Evolutionary conservation across 1,140 invertebrate genomes (phyloP).

Genomic region (Drosophila hydei): DNA sequence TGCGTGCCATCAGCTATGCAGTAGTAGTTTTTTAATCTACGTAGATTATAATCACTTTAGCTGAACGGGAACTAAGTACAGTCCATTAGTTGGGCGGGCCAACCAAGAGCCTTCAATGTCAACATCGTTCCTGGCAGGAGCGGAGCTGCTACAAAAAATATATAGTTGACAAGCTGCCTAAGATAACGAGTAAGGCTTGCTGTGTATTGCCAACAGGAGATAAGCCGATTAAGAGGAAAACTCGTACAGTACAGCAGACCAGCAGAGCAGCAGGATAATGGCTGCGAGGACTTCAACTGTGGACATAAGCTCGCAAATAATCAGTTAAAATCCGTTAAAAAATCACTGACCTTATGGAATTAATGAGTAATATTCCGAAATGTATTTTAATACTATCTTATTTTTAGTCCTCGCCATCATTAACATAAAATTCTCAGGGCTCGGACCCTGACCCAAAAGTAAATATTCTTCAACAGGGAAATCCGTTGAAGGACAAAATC

Average conservation of each 20-base stretch:
- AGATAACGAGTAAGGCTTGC: not conserved
- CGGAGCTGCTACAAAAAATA: not conserved
- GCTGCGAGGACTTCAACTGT: not conserved
- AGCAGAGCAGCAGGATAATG: not conserved
- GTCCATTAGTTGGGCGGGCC: conserved; percentile 7
- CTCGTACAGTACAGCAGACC: not conserved
- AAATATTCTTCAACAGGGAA: conserved; percentile 10
- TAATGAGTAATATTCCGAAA: too few relatives aligned
- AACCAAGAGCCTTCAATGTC: conserved; percentile 32
- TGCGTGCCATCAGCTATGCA: not conserved
- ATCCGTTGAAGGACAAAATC: conserved; percentile 49
- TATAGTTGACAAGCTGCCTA: not conserved
- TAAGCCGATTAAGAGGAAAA: conserved; percentile 1
- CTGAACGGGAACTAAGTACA: too few relatives aligned
- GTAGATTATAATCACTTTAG: too few relatives aligned
- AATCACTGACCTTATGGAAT: too few relatives aligned
- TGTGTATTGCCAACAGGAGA: not conserved
- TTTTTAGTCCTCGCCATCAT: not conserved
- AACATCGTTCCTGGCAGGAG: conserved; percentile 37
- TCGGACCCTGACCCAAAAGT: not conserved
- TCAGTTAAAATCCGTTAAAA: too few relatives aligned
- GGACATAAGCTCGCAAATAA: too few relatives aligned
- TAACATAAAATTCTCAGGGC: not conserved
- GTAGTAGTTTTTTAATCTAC: not conserved
- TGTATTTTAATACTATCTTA: not conserved